Percentiles rank a stretch among this genome's conserved stretches.
Evolutionary conservation across 2,113 vertebrate genomes (phyloP).

Genomic region (Carettochelys insculpta): DNA sequence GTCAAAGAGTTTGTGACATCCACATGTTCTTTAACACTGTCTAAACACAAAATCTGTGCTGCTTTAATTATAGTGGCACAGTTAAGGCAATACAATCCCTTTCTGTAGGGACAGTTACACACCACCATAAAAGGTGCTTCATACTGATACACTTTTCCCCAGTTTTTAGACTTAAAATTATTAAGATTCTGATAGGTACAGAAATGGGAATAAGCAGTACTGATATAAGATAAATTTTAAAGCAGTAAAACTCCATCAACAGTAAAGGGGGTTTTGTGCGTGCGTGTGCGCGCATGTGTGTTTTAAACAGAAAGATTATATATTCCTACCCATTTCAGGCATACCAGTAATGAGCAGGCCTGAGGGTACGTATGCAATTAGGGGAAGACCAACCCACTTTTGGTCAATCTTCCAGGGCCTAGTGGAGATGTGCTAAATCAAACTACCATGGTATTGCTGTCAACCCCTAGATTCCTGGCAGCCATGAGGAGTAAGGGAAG

Average conservation of each 20-base stretch:
- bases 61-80: neutral
- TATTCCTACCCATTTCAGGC: neutral
- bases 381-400: too few species aligned
- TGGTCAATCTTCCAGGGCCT: too few species aligned
- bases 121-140: neutral
- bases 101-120: neutral
- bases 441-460: too few species aligned
- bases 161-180: too few species aligned
- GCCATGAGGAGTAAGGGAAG: too few species aligned
- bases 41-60: neutral
- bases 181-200: neutral
- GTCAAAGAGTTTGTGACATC: neutral
- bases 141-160: neutral
- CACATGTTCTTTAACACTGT: rapidly evolving
- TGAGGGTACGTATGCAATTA: too few species aligned
- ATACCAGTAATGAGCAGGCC: neutral
- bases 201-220: neutral
- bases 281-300: too few species aligned
- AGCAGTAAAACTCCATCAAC: neutral
- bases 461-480: too few species aligned
- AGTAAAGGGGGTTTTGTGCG: rapidly evolving
- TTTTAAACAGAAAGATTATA: too few species aligned
- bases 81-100: neutral
- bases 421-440: too few species aligned
- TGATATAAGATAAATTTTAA: neutral